Conservation (phyloP, 2,797 vertebrate species). For the Tauraco hartlaubi region DNA sequence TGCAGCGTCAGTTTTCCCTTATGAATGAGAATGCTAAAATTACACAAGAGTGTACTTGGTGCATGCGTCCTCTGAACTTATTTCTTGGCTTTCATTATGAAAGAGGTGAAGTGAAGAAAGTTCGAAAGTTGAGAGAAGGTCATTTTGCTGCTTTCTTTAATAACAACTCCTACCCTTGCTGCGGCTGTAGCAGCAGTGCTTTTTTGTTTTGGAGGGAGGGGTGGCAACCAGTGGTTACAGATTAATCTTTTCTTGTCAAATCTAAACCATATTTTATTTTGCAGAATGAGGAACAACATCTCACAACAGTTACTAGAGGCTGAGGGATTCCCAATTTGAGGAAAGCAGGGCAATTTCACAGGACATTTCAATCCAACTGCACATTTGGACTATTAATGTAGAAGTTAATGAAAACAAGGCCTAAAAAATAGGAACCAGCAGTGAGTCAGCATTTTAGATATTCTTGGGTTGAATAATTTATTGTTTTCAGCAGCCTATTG, state of each 20-base stretch:
- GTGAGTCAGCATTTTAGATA: slow-evolving; percentile 22
- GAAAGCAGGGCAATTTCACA: slow-evolving; percentile 62
- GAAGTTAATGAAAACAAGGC: slow-evolving; percentile 73
- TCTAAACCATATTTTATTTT: slow-evolving; percentile 68
- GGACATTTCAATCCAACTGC: slow-evolving; percentile 65
- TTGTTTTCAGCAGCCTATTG: slow-evolving; percentile 55
- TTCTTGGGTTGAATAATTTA: slow-evolving; percentile 47
- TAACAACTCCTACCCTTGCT: not conserved
- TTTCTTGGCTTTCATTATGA: slow-evolving; percentile 24
- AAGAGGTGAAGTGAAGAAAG: not conserved
- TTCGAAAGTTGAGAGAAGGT: slow-evolving; percentile 2
- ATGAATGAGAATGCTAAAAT: slow-evolving; percentile 11
- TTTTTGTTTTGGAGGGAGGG: not conserved
- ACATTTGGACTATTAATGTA: slow-evolving; percentile 61
- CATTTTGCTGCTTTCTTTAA: slow-evolving; percentile 17
- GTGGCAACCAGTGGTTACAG: not conserved
- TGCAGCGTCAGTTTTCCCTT: not conserved
- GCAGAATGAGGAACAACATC: slow-evolving; percentile 51
- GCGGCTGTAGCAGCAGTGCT: not conserved
- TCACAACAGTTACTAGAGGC: not conserved
- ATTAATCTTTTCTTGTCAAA: slow-evolving; percentile 74
- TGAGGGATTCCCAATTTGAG: not conserved
- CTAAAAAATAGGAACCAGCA: slow-evolving; percentile 12
- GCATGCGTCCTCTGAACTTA: not conserved
- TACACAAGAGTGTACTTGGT: not conserved